Percentiles rank a stretch among this genome's conserved stretches.
Conservation (phyloP, 2,888 invertebrate species). For the Scaeva pyrastri region DNA sequence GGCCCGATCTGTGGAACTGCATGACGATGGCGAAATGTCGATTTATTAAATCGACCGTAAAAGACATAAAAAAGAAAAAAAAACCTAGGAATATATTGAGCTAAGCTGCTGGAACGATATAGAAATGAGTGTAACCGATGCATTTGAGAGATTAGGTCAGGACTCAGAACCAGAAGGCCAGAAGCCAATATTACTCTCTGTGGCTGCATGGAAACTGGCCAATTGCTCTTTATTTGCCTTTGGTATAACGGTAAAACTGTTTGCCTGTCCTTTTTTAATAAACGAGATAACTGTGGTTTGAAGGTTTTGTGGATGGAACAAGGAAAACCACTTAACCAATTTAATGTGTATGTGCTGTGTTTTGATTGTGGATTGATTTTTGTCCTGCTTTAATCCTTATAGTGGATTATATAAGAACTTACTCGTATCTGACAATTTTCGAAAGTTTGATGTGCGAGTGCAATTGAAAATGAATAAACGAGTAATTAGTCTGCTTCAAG, state of each 20-base stretch:
- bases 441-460: too few relatives aligned
- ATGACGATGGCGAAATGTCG: constrained; percentile 15
- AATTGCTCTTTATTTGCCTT: not conserved
- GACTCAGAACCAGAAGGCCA: too few relatives aligned
- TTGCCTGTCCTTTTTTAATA: not conserved
- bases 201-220: not conserved
- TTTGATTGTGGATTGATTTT: not conserved
- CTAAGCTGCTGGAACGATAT: not conserved
- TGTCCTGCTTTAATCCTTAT: not conserved
- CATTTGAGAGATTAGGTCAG: constrained; percentile 37
- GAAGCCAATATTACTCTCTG: not conserved
- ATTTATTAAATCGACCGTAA: constrained; percentile 32
- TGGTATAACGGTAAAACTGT: not conserved
- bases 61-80: not conserved
- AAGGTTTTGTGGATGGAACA: not conserved
- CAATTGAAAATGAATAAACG: too few relatives aligned
- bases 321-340: not conserved
- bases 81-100: not conserved
- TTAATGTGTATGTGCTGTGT: not conserved
- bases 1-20: constrained; percentile 29
- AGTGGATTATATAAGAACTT: too few relatives aligned
- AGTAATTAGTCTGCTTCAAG: too few relatives aligned
- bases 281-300: constrained; percentile 11
- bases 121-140: constrained; percentile 17
- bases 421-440: too few relatives aligned